A percentile compares a stretch with the other conserved stretches of the same genome.
Evolutionary conservation across 37 sponge, comb jelly and placozoan genomes (phyloP).

Genomic region (Eunapius fragilis): DNA sequence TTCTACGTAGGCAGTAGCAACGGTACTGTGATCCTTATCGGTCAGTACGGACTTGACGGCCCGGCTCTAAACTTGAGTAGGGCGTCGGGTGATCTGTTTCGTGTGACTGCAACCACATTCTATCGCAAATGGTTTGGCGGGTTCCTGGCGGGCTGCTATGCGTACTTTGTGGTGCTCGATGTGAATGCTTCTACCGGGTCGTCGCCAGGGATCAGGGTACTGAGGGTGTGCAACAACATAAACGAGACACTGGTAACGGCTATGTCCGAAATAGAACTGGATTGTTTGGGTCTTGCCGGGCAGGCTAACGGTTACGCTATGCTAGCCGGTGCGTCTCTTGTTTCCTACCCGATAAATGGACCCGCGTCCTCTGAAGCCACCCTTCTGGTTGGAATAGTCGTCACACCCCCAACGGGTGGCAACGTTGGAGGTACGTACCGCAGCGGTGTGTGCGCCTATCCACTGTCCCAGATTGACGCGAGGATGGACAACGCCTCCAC

Average conservation of each 20-base stretch:
- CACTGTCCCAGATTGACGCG: constrained; percentile 10
- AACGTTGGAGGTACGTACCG: not conserved
- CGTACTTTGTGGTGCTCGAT: constrained; percentile 7
- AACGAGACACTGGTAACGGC: not conserved
- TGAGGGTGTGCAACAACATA: not conserved
- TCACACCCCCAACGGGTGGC: not conserved
- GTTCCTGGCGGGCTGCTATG: not conserved
- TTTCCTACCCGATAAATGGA: not conserved
- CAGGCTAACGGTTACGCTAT: not conserved
- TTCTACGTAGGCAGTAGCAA: not conserved
- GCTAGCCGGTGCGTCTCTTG: not conserved
- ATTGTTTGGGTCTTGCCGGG: not conserved
- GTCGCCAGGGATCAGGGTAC: not conserved
- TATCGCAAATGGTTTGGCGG: not conserved
- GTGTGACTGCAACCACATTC: not conserved
- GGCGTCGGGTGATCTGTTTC: not conserved
- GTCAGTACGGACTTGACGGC: not conserved
- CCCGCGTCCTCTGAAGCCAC: not conserved
- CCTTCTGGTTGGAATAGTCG: not conserved
- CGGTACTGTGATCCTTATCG: not conserved
- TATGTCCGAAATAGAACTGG: constrained; percentile 1
- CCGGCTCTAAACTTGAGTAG: not conserved
- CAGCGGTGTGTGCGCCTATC: not conserved
- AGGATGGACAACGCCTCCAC: not conserved
- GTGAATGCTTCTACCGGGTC: not conserved